Evolutionary conservation across 2,888 invertebrate genomes (phyloP).

Genomic region (Erannis defoliaria): DNA sequence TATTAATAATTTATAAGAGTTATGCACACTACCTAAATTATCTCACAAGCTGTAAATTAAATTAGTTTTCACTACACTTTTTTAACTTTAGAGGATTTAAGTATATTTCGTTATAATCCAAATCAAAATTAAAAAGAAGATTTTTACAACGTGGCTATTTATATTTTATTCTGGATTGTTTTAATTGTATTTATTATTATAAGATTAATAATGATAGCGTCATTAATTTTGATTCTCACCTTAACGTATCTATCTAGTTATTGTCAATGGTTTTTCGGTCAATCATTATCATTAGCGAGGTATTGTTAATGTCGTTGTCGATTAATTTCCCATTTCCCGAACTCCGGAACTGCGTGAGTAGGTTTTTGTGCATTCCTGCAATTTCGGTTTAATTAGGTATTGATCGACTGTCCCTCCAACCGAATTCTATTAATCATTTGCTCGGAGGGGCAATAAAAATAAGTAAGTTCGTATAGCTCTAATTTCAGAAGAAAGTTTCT

Average conservation of each 20-base stretch:
- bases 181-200: not conserved
- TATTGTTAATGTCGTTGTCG: constrained; percentile 74
- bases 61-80: no score
- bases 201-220: not conserved
- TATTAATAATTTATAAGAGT: no score
- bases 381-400: constrained; percentile 41
- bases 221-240: not conserved
- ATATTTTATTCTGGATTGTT: no score
- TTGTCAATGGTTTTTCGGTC: constrained; percentile 57
- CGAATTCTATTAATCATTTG: constrained; percentile 22
- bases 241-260: constrained; percentile 14
- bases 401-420: constrained; percentile 15
- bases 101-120: no score
- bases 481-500: no score
- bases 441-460: not conserved
- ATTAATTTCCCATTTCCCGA: constrained; percentile 77
- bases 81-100: no score
- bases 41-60: no score
- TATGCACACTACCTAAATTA: no score
- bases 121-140: no score
- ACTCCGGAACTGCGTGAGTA: constrained; percentile 49
- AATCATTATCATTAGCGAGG: constrained; percentile 72
- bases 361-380: constrained; percentile 55
- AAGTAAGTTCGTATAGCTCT: no score
- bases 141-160: no score